phyloP scores from a whole-genome alignment of 2,888 invertebrate genomes.

The Pyrrhia umbra region DNA sequence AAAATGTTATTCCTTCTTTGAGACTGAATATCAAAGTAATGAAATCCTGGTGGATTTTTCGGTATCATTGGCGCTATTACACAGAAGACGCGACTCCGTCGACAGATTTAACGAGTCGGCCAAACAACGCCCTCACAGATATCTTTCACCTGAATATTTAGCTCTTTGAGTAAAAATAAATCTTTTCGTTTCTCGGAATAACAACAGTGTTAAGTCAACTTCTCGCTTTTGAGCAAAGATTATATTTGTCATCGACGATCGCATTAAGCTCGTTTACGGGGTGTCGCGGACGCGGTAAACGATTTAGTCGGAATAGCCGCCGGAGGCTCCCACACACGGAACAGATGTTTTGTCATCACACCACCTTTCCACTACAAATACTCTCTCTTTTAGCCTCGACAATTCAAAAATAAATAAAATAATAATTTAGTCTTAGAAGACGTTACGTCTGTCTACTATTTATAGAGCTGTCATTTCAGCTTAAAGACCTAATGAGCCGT shows the following conservation, averaged over 20 bases:
- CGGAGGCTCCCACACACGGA: conserved; percentile 73
- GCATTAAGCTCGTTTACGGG: conserved; percentile 85
- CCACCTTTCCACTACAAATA: conserved; percentile 75
- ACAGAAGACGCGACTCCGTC: conserved; percentile 76
- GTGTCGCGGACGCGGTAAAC: conserved; percentile 82
- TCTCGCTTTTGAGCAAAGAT: conserved; percentile 87
- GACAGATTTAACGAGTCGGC: conserved; percentile 86
- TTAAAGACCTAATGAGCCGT: conserved; percentile 89
- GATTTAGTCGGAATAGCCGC: conserved; percentile 79
- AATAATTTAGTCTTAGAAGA: conserved; percentile 75
- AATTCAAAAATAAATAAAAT: conserved; percentile 79
- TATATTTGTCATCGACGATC: conserved; percentile 88
- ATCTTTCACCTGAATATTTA: conserved; percentile 90
- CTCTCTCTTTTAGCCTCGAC: conserved; percentile 74
- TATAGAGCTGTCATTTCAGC: conserved; percentile 87
- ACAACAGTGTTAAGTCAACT: conserved; percentile 88
- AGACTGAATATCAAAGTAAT: conserved; percentile 83
- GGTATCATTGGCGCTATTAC: conserved; percentile 89
- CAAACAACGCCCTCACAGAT: conserved; percentile 85
- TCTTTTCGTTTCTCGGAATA: conserved; percentile 87
- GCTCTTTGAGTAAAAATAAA: conserved; percentile 89
- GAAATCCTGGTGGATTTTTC: conserved; percentile 84
- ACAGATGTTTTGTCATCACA: conserved; percentile 86
- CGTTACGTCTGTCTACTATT: conserved; percentile 78
- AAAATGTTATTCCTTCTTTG: conserved; percentile 85